Conservation (phyloP, 2,113 vertebrate species). For the Hippopotamus amphibius region DNA sequence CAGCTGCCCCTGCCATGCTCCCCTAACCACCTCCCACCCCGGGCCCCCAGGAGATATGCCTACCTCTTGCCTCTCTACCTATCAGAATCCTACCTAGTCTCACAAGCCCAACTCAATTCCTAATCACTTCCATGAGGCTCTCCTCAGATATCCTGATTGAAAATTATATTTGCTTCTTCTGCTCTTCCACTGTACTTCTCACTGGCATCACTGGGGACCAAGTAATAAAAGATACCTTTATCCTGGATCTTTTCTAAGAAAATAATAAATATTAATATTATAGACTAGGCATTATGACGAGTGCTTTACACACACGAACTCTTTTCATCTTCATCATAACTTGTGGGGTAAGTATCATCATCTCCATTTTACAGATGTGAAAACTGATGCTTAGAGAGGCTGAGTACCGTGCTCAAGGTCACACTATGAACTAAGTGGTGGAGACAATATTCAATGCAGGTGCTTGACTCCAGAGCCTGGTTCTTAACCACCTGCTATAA, state of each 20-base stretch:
- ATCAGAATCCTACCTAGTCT: background rate
- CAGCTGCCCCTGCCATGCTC: background rate
- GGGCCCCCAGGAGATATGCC: background rate
- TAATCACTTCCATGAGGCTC: background rate
- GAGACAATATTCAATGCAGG: background rate
- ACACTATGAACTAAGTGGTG: background rate
- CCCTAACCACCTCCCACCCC: background rate
- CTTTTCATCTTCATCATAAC: background rate
- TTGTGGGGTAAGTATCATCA: background rate
- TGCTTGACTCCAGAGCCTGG: background rate
- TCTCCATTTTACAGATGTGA: background rate
- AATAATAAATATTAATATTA: background rate
- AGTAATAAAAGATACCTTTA: background rate
- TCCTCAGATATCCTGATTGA: background rate
- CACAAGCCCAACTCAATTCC: background rate
- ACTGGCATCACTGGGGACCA: background rate
- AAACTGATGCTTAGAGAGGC: background rate
- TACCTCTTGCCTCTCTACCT: background rate
- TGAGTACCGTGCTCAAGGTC: background rate
- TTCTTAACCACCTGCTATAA: background rate
- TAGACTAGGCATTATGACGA: slow-evolving; percentile 1
- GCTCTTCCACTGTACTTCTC: background rate
- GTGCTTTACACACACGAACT: background rate
- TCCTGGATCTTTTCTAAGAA: background rate
- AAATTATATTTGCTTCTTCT: background rate